These are phyloP conservation scores for Calephelis virginiensis DNA, from an alignment of 1,140 invertebrate genomes.

Conservation along the genomic window DNA sequence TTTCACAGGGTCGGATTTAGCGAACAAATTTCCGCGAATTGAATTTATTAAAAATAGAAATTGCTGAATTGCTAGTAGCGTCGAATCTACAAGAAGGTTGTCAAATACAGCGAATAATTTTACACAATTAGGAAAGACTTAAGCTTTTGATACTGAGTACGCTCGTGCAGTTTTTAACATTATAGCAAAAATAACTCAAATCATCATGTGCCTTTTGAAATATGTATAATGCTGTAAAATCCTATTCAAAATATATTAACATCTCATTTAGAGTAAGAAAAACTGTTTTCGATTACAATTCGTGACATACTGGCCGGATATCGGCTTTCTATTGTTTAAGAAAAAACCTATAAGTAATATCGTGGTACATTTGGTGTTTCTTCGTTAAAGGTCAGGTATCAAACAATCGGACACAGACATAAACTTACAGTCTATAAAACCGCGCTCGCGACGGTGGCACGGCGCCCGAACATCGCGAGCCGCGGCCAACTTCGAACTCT, in stretches of 20 bases:
- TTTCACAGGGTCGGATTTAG: too few species aligned
- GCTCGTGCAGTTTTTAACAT: conserved; percentile 36
- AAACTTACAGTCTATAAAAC: conserved; percentile 63
- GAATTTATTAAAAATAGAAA: too few species aligned
- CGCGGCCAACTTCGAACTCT: conserved; percentile 50
- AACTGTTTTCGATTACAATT: conserved; percentile 35
- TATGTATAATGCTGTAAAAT: conserved; percentile 51
- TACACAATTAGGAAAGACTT: too few species aligned
- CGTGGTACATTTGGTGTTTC: conserved; percentile 68
- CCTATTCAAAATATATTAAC: conserved; percentile 56
- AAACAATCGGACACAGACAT: conserved; percentile 65
- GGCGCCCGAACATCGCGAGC: conserved; percentile 41
- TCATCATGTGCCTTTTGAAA: conserved; percentile 36
- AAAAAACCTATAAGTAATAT: conserved; percentile 54
- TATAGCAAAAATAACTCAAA: conserved; percentile 61
- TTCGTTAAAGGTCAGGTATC: conserved; percentile 54
- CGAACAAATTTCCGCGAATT: too few species aligned
- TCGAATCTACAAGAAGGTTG: too few species aligned
- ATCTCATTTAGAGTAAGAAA: conserved; percentile 41
- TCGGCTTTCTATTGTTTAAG: conserved; percentile 57
- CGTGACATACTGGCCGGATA: conserved; percentile 53
- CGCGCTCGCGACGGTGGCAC: conserved; percentile 44
- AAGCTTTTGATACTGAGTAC: neutral
- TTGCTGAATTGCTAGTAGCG: too few species aligned
- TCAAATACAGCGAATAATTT: too few species aligned